These are phyloP conservation scores for Aplysina aerophoba DNA, from an alignment of 37 sponge, comb jelly and placozoan genomes.

Conservation along the genomic window DNA sequence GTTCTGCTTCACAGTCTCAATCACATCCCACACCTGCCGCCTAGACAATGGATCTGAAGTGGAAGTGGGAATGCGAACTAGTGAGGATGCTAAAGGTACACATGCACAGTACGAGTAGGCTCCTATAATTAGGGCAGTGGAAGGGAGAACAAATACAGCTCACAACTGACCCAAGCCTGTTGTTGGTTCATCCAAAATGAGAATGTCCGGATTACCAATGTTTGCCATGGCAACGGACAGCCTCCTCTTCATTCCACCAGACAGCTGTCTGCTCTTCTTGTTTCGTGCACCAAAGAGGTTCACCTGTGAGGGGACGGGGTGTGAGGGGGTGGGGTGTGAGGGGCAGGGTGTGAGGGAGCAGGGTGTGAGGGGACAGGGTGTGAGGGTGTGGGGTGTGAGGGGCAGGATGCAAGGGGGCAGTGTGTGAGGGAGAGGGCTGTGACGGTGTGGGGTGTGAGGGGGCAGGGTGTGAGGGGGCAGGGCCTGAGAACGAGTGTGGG, in stretches of 20 bases:
- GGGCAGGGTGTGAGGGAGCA: background rate
- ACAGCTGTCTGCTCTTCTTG: constrained; percentile 53
- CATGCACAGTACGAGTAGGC: too few relatives aligned
- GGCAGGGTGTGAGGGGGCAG: background rate
- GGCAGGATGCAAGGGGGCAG: too few relatives aligned
- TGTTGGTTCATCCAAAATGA: constrained; percentile 79
- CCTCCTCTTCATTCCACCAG: constrained; percentile 77
- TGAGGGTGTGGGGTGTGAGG: constrained; percentile 14
- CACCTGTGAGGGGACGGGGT: constrained; percentile 38
- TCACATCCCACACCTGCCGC: constrained; percentile 80
- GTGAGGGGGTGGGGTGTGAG: background rate
- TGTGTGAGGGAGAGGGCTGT: background rate
- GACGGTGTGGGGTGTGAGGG: background rate
- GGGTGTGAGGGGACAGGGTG: background rate
- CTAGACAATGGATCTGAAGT: constrained; percentile 68
- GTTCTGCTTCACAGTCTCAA: constrained; percentile 64
- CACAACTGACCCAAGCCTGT: constrained; percentile 53
- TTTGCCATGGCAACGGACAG: constrained; percentile 84
- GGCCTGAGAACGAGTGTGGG: background rate
- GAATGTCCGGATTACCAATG: constrained; percentile 78
- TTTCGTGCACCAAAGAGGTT: constrained; percentile 70
- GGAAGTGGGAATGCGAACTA: background rate
- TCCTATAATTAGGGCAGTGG: too few relatives aligned
- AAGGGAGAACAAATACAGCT: background rate
- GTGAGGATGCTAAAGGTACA: too few relatives aligned